Conservation (phyloP, 2,888 invertebrate genomes). For the Bedellia somnulentella region DNA sequence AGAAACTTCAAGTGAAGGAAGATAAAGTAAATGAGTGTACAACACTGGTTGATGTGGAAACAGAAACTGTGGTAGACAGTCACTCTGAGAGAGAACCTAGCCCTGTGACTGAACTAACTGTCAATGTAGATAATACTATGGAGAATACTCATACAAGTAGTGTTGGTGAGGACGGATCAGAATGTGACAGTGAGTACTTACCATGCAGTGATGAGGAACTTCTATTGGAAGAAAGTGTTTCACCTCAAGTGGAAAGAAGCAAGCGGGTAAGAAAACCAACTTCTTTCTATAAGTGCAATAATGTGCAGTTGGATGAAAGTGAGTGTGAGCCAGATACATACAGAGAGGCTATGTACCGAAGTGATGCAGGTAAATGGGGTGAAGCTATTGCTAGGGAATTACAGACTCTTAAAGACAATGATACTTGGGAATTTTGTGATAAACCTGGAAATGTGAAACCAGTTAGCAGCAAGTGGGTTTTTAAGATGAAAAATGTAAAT, state of each 20-base stretch:
- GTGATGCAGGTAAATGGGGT: slow-evolving; percentile 10
- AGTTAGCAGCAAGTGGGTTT: slow-evolving; percentile 15
- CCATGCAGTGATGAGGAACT: slow-evolving; percentile 2
- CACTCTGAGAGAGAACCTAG: not conserved
- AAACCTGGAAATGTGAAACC: slow-evolving; percentile 7
- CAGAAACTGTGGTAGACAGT: not conserved
- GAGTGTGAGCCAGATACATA: slow-evolving; percentile 10
- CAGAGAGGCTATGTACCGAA: slow-evolving; percentile 10
- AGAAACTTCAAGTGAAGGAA: not conserved
- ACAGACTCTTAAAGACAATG: slow-evolving; percentile 11
- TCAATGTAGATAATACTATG: not conserved
- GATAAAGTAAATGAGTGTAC: not conserved
- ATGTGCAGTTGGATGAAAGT: slow-evolving; percentile 4
- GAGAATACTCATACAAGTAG: not conserved
- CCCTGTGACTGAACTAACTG: not conserved
- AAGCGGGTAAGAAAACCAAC: slow-evolving; percentile 5
- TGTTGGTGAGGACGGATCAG: not conserved
- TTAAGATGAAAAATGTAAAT: slow-evolving; percentile 11
- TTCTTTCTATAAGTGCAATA: slow-evolving; percentile 6
- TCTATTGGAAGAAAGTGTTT: not conserved
- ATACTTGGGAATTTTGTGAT: slow-evolving; percentile 11
- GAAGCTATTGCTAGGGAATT: slow-evolving; percentile 11
- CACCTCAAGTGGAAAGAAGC: slow-evolving; percentile 2
- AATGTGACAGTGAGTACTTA: slow-evolving; percentile 4
- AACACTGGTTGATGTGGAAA: not conserved